A percentile compares a stretch with the other conserved stretches of the same genome.
Evolutionary conservation across 2,113 vertebrate species (phyloP).

Genomic region (Dromaius novaehollandiae): DNA sequence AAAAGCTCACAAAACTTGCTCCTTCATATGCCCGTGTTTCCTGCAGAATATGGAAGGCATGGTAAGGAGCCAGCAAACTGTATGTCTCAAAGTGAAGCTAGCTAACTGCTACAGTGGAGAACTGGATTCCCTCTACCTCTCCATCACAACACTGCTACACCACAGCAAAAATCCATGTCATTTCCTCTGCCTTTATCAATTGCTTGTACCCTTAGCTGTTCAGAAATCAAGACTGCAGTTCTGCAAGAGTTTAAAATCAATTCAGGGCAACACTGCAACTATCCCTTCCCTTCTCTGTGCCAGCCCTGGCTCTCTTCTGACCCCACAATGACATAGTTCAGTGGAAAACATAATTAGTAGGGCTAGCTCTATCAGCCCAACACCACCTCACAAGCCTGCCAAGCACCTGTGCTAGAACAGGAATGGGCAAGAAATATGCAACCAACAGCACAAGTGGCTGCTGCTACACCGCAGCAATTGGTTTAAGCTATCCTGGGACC

Average conservation of each 20-base stretch:
- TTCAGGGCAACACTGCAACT: background rate
- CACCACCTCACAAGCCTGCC: background rate
- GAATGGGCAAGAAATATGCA: rapidly evolving
- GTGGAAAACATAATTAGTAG: background rate
- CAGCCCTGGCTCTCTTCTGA: background rate
- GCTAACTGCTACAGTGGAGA: background rate
- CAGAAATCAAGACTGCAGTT: background rate
- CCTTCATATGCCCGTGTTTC: background rate
- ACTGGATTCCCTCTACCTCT: background rate
- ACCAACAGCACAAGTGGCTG: rapidly evolving
- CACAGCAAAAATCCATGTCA: background rate
- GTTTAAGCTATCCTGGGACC: background rate
- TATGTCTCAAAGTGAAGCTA: background rate
- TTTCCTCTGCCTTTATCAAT: background rate
- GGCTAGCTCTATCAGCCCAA: background rate
- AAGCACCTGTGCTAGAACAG: rapidly evolving
- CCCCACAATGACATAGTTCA: background rate
- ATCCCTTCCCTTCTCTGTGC: background rate
- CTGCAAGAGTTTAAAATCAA: background rate
- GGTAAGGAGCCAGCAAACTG: background rate
- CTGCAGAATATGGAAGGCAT: background rate
- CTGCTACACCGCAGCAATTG: background rate
- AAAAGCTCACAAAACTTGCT: background rate
- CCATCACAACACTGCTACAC: background rate
- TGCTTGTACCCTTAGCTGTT: background rate